Conservation (phyloP, 2,888 invertebrate genomes). For the Acrocyrtus sp. region DNA sequence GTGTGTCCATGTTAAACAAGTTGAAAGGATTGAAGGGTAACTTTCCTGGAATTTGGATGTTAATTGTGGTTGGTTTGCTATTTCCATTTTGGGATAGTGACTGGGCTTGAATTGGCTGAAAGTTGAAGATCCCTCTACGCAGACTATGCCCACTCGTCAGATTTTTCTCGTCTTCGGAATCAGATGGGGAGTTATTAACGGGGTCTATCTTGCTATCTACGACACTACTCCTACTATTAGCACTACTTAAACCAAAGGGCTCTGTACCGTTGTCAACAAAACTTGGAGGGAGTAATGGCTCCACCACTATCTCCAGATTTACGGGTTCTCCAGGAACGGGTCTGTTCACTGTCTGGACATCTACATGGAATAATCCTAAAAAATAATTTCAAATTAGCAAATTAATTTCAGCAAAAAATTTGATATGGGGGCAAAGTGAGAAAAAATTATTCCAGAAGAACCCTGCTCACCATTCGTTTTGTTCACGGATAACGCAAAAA, state of each 20-base stretch:
- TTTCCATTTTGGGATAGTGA: constrained; percentile 1
- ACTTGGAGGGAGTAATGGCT: constrained; percentile 30
- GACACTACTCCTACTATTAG: neutral
- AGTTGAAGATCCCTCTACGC: constrained; percentile 44
- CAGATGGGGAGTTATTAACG: neutral
- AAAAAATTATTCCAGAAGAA: neutral
- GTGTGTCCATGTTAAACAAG: constrained; percentile 47
- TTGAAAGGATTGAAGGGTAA: constrained; percentile 54
- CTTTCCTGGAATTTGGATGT: constrained; percentile 52
- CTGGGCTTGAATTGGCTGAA: constrained; percentile 18
- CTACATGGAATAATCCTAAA: constrained; percentile 51
- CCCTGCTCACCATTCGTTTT: constrained; percentile 18
- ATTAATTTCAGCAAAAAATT: neutral
- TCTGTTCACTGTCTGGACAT: constrained; percentile 48
- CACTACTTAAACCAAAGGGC: neutral
- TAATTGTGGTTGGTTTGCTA: constrained; percentile 44
- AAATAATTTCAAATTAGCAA: neutral
- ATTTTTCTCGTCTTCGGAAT: neutral
- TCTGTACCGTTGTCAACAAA: neutral
- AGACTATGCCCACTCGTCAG: constrained; percentile 30
- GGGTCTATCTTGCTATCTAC: neutral
- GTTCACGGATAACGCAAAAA: constrained; percentile 4
- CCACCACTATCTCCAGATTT: constrained; percentile 51
- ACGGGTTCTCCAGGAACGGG: constrained; percentile 50
- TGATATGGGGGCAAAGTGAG: neutral